Evolutionary conservation across 2,797 vertebrate genomes (phyloP).

Genomic region (Rhinichthys osculus): DNA sequence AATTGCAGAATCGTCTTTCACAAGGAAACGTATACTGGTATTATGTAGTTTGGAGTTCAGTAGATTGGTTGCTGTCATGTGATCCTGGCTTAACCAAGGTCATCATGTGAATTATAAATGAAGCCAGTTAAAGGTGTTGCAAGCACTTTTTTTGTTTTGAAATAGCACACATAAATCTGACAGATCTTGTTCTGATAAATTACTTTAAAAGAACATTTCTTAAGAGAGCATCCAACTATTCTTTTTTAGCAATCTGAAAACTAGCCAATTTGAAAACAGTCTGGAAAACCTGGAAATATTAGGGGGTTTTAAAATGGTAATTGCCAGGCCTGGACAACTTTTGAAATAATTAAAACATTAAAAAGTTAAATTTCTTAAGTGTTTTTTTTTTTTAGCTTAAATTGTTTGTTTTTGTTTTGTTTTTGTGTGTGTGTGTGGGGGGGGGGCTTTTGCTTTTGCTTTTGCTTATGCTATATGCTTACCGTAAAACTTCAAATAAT

Average conservation of each 20-base stretch:
- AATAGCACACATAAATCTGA: constrained; percentile 5
- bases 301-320: neutral
- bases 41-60: constrained; percentile 39
- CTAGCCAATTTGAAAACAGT: neutral
- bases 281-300: neutral
- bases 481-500: too few relatives aligned
- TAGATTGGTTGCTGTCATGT: constrained; percentile 36
- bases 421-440: too few relatives aligned
- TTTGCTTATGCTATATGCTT: neutral
- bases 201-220: neutral
- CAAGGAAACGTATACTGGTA: constrained; percentile 42
- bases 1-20: constrained; percentile 10
- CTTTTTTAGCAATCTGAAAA: neutral
- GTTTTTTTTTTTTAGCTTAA: neutral
- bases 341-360: neutral
- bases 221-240: neutral
- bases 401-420: too few relatives aligned
- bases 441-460: too few relatives aligned
- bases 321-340: neutral
- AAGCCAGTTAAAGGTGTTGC: constrained; percentile 24
- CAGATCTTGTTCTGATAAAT: constrained; percentile 12
- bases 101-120: constrained; percentile 36
- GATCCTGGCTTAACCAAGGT: constrained; percentile 15
- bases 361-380: neutral
- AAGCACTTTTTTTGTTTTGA: neutral